These are phyloP conservation scores for Rhopalosiphum padi DNA, from an alignment of 1,140 invertebrate genomes.

Conservation along the genomic window DNA sequence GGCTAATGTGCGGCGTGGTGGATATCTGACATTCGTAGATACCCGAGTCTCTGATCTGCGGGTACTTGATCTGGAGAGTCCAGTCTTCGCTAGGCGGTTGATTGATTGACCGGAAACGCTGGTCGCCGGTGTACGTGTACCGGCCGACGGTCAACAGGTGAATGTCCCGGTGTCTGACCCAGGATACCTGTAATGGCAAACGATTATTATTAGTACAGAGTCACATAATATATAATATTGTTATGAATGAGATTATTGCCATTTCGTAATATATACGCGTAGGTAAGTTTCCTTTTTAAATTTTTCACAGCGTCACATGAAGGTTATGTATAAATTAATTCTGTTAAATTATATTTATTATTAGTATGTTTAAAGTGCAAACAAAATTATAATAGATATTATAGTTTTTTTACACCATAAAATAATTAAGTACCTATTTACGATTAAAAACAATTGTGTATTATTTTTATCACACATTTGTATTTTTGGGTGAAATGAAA, in stretches of 20 bases:
- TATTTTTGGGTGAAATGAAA: too few relatives aligned
- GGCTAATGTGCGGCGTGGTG: constrained; percentile 86
- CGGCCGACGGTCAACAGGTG: constrained; percentile 87
- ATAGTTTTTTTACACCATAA: too few relatives aligned
- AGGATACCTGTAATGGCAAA: constrained; percentile 75
- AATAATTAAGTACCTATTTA: too few relatives aligned
- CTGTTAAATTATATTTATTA: too few relatives aligned
- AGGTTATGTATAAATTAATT: too few relatives aligned
- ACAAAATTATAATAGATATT: too few relatives aligned
- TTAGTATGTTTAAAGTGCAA: too few relatives aligned
- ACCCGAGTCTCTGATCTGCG: constrained; percentile 81
- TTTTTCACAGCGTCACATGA: too few relatives aligned
- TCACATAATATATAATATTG: background rate
- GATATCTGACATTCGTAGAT: constrained; percentile 91
- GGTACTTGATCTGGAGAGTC: constrained; percentile 87
- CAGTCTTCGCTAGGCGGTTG: constrained; percentile 85
- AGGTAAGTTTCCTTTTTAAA: too few relatives aligned
- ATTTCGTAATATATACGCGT: too few relatives aligned
- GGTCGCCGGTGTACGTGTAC: constrained; percentile 91
- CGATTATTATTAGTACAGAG: background rate
- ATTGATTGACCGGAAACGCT: constrained; percentile 85
- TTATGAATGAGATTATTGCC: background rate
- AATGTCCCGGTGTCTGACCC: constrained; percentile 87
- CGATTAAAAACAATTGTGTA: too few relatives aligned
- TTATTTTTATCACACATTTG: too few relatives aligned